These are phyloP conservation scores for Coecobrya sp. DNA, from an alignment of 2,888 invertebrate genomes.

Conservation along the genomic window DNA sequence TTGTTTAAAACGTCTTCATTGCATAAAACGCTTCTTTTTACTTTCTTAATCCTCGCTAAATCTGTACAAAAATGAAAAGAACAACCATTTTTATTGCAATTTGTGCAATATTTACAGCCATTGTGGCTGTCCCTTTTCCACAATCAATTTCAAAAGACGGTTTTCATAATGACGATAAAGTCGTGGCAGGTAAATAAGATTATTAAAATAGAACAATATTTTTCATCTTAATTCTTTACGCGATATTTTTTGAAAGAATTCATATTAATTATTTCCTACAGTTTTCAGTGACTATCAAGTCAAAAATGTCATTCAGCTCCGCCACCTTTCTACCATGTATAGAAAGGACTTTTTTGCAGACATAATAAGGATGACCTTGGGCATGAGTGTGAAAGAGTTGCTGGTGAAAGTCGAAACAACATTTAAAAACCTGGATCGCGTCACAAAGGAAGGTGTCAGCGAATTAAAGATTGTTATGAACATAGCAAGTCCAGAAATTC, in stretches of 20 bases:
- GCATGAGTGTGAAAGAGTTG: conserved; percentile 60
- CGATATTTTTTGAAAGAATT: neutral
- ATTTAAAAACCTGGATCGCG: neutral
- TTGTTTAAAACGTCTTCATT: no score
- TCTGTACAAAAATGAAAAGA: conserved; percentile 40
- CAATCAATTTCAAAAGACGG: neutral
- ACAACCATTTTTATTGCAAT: conserved; percentile 38
- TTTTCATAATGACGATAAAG: neutral
- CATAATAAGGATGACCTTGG: conserved; percentile 45
- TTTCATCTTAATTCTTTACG: neutral
- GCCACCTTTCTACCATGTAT: conserved; percentile 32
- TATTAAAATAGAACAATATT: no score
- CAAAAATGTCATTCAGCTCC: conserved; percentile 37
- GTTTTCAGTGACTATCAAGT: neutral
- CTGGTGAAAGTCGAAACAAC: conserved; percentile 45
- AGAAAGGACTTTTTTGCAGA: conserved; percentile 70
- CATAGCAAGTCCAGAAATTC: conserved; percentile 18
- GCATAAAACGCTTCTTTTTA: no score
- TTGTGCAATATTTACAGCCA: conserved; percentile 55
- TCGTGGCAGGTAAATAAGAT: neutral
- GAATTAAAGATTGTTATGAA: conserved; percentile 26
- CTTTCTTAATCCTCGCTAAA: no score
- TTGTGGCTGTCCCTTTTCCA: conserved; percentile 55
- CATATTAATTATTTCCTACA: neutral
- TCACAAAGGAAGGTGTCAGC: neutral